Evolutionary conservation across 2,797 vertebrate genomes (phyloP), one percentile per base, ranked within the genome.

Genomic region (Danio jaintianensis): DNA sequence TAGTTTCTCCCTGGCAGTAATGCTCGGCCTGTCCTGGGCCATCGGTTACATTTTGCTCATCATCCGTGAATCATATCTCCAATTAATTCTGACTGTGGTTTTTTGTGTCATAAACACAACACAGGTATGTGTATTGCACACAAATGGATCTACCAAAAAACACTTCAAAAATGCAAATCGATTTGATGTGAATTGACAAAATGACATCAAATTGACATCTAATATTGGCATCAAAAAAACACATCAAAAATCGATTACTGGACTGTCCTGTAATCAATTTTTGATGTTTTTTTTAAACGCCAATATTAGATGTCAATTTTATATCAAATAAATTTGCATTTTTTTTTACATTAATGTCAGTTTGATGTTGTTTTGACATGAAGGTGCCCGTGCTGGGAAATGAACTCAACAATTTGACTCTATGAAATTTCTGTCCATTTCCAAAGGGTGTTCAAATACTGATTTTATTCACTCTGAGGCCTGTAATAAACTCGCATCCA

Each of bases 71-170:
- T 4, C 47, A 38, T 0, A 8, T 15, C 48, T 70, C 1, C 0
- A 84, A 1, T 0, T 84, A 74, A 0, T 88, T 86, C 87, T 95
- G 84, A 93, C 83, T 82, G 89, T 89, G 15, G 0, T 91, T 4
- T 95, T 95, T 86, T 94, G 92, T 55, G 2, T 94, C 86, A 90
- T 88, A 6, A 94, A 91, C 48, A 88, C 89, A 70, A 94, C 89
- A 6, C 94, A 95, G 92, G 94, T 93, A 3, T 61, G 42, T 7
- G 22, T 6, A 36, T 7, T 63, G 16, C 9, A 40, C 16, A 53
- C 40, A 58, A 43, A 1, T 42, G 18, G 6, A 13, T 7, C 29
- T 1, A n/a, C 1, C 29, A 29, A 29, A 29, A 29, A 1, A 3
- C 29, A 29, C 29, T 3, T 1, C n/a, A 29, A 29, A 29, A 1